A percentile compares a stretch with the other conserved stretches of the same genome.
Conservation (phyloP, 2,888 invertebrate species). For the Fragum sueziense region DNA sequence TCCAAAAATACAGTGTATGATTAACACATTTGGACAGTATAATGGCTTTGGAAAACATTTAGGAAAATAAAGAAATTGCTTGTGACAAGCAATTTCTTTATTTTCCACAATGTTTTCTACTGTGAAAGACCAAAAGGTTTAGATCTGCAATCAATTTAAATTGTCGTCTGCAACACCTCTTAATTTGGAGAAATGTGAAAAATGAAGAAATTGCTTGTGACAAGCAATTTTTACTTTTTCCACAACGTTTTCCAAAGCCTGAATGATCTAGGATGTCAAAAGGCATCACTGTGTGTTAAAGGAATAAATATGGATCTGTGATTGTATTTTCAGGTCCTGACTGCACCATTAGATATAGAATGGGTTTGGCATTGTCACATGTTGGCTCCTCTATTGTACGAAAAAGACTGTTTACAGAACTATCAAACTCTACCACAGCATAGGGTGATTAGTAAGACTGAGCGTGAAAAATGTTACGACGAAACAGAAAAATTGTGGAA, state of each 20-base stretch:
- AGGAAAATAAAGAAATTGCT: too few species aligned
- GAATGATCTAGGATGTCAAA: not conserved
- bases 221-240: not conserved
- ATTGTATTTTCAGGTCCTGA: slow-evolving; percentile 69
- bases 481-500: slow-evolving; percentile 66
- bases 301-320: not conserved
- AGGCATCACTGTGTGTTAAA: not conserved
- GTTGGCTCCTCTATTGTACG: slow-evolving; percentile 76
- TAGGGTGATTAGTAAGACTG: slow-evolving; percentile 34
- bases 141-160: too few species aligned
- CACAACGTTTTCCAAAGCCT: not conserved
- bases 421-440: slow-evolving; percentile 79
- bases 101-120: too few species aligned
- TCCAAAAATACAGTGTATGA: too few species aligned
- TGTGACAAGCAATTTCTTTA: too few species aligned
- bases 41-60: too few species aligned
- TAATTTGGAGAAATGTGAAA: not conserved
- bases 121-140: too few species aligned
- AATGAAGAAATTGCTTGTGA: slow-evolving; percentile 2
- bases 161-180: too few species aligned
- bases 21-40: not conserved
- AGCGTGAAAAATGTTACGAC: slow-evolving; percentile 34
- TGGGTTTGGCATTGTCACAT: slow-evolving; percentile 84
- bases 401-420: slow-evolving; percentile 70
- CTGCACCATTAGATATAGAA: slow-evolving; percentile 82